Base-by-base conservation (phyloP, 2,113 vertebrate genomes). In the Rhea americana region DNA sequence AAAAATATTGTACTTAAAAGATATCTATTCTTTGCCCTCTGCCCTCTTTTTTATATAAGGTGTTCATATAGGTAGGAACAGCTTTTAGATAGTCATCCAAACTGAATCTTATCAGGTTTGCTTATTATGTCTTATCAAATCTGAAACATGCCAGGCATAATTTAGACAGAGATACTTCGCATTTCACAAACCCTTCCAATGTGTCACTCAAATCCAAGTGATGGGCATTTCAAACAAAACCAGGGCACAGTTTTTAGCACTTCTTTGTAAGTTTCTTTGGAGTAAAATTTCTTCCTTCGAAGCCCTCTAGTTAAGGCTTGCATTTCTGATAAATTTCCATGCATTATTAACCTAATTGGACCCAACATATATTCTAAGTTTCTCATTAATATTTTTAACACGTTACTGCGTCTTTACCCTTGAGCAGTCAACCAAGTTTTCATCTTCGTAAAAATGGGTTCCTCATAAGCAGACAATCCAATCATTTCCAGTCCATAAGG, bases 401-500 rank as follows among this genome's bases (percentile, higher is more conserved):
- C 77, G 86, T 94, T 95, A 87, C 61, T 11, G 78, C 45, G 58
- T 96, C 96, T 97, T 97, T 90, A 97, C 85, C 95, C 97, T 97
- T 97, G 97, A 97, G 97, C 95, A 63, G 90, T 94, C 97, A 98
- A 97, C 94, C 84, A 35, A 96, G 61, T 91, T 93, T 96, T 96
- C 95, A 96, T 96, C 91, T 96, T 94, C 90, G 86, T 96, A 95
- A 96, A 97, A 97, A 96, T 76, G 85, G 95, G 56, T 85, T 96
- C 82, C 93, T 96, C 82, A 84, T 95, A 97, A 97, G 90, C 95
- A 97, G 96, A 97, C 96, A 97, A 95, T 88, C 95, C 96, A 97
- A 98, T 98, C 78, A 93, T 95, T 98, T 98, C 97, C 96, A 97
- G 96, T 91, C 94, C 97, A 97, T 97, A 96, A 98, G 95, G 96